Conservation (phyloP, 2,888 invertebrate genomes). For the Limnephilus rhombicus region DNA sequence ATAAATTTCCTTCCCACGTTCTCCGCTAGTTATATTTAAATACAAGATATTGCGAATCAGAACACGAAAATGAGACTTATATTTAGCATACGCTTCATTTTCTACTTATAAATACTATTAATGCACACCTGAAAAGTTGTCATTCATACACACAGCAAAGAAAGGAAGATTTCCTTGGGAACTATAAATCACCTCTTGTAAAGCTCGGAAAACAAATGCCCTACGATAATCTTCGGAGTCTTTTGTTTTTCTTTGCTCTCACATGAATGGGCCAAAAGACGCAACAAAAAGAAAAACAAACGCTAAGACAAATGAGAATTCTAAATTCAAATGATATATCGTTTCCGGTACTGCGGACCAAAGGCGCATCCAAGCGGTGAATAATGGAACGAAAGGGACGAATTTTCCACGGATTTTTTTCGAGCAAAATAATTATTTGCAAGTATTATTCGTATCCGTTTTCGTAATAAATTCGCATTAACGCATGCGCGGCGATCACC, state of each 20-base stretch:
- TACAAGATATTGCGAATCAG: neutral
- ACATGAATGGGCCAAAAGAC: conserved; percentile 51
- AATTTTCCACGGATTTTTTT: conserved; percentile 22
- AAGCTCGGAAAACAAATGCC: conserved; percentile 39
- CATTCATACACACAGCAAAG: neutral
- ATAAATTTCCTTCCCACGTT: neutral
- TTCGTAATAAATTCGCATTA: conserved; percentile 21
- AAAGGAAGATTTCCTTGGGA: neutral
- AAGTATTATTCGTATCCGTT: neutral
- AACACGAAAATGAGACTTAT: neutral
- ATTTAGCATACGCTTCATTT: neutral
- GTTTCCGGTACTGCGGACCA: conserved; percentile 63
- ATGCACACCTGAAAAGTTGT: neutral
- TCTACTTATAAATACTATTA: neutral
- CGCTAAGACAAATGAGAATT: conserved; percentile 63
- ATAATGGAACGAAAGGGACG: conserved; percentile 55
- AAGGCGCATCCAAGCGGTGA: conserved; percentile 62
- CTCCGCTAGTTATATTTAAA: neutral
- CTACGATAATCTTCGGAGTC: conserved; percentile 32
- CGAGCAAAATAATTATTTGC: conserved; percentile 39
- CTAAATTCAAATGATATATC: conserved; percentile 66
- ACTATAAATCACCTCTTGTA: conserved; percentile 29
- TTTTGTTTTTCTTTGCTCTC: conserved; percentile 51
- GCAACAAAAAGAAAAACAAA: conserved; percentile 46
- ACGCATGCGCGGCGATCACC: neutral